Evolutionary conservation across 2,113 vertebrate species (phyloP), one percentile per base, ranked within the genome.

Genomic region (Diphyllodes magnificus): DNA sequence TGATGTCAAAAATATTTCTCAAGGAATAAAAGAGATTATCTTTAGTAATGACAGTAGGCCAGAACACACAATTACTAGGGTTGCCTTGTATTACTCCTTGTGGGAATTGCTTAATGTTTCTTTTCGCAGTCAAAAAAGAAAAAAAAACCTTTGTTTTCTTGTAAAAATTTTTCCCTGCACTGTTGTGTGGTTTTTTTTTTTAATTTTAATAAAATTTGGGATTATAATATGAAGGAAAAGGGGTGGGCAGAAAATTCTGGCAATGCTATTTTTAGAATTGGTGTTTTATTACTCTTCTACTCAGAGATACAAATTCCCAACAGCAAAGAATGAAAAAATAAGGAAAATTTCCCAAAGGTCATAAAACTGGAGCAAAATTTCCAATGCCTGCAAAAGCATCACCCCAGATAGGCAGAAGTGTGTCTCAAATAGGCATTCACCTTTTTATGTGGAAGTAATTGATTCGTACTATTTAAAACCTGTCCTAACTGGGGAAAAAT

Each of bases 101-200:
- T 13, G 25, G 13, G 4, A 57, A 75, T 70, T 68, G 8, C 12
- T 85, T 59, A 70, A 53, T 49, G 9, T 63, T 42, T 44, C 40
- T 27, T 47, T 35, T 47, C 61, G 35, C 9, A 66, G 8, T 39
- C 42, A 90, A 76, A 53, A 82, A 33, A 39, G 7, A 3, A 27
- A 59, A 70, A 27, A 47, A 47, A 3, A 7, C 4, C 7, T 35
- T 47, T 80, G 4, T 44, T 86, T 92, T 47, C 16, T 61, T 49
- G 11, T 56, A 50, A 82, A 82, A 60, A 3, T 9, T 22, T 60
- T 22, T 4, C 8, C 13, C 4, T 2, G 5, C 2, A 5, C 7
- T 1, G 0, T 11, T n/a, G 11, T 9, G 8, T 35, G 35, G 3
- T 27, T 27, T 31, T 40, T 4, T n/a, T n/a, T n/a, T 16, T 37